Conservation (phyloP, 2,113 vertebrate genomes). For the Callionymus lyra region DNA sequence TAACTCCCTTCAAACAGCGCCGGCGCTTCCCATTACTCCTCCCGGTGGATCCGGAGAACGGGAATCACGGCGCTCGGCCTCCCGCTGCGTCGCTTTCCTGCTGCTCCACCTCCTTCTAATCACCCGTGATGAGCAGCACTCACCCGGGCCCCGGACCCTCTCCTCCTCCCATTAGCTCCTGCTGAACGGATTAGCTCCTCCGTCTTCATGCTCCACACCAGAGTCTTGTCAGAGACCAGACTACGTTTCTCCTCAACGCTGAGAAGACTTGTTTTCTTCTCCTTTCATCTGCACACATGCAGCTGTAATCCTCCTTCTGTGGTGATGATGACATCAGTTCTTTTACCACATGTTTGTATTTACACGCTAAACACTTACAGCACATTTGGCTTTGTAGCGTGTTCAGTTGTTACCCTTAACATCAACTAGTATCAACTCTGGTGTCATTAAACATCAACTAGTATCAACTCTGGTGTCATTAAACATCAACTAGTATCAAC, state of each 20-base stretch:
- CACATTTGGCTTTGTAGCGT: too few relatives aligned
- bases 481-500: too few relatives aligned
- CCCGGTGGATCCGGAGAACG: conserved; percentile 28
- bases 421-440: too few relatives aligned
- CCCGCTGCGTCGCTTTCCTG: conserved; percentile 43
- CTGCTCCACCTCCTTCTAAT: conserved; percentile 61
- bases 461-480: too few relatives aligned
- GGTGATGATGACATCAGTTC: too few relatives aligned
- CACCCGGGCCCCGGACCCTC: conserved; percentile 63
- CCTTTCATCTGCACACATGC: conserved; percentile 45
- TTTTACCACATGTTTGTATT: too few relatives aligned
- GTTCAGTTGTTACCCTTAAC: too few relatives aligned
- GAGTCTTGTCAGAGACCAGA: conserved; percentile 43
- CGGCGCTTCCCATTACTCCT: conserved; percentile 2
- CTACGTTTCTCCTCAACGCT: conserved; percentile 43
- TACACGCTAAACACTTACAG: too few relatives aligned
- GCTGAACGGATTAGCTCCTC: conserved; percentile 59
- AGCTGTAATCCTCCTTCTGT: conserved; percentile 54
- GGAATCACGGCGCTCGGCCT: conserved; percentile 37
- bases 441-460: too few relatives aligned
- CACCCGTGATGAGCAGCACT: conserved; percentile 60
- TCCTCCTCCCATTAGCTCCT: conserved; percentile 60
- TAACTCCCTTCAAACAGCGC: conserved; percentile 18
- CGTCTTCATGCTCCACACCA: conserved; percentile 33
- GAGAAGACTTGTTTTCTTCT: conserved; percentile 48